These are phyloP conservation scores for Paraescarpia echinospica DNA, from an alignment of 1,140 invertebrate species.

Conservation along the genomic window DNA sequence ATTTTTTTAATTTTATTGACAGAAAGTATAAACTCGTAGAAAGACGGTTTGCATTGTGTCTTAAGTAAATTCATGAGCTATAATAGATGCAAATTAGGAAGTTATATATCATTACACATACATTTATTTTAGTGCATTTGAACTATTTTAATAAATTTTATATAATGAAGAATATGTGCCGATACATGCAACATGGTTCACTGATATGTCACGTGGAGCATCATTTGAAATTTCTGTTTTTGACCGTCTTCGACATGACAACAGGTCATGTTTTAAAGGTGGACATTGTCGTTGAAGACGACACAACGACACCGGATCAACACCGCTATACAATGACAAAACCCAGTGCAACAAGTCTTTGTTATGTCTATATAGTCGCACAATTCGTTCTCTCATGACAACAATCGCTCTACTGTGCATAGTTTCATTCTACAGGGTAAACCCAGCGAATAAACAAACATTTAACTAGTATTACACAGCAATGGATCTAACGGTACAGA, in stretches of 20 bases:
- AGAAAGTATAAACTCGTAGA: neutral
- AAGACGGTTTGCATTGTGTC: neutral
- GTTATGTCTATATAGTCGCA: neutral
- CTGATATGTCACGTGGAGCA: too few relatives aligned
- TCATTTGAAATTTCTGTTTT: too few relatives aligned
- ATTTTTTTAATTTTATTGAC: neutral
- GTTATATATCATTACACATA: neutral
- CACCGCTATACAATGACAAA: neutral
- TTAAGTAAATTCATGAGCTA: neutral
- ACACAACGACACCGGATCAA: neutral
- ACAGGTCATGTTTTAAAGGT: neutral
- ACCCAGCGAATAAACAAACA: neutral
- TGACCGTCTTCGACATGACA: too few relatives aligned
- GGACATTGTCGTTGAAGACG: neutral
- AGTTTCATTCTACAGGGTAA: neutral
- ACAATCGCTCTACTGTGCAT: neutral
- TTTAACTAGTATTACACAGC: neutral
- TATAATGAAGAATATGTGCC: too few relatives aligned
- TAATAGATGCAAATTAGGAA: neutral
- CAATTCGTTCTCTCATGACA: neutral
- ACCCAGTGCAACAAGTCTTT: neutral
- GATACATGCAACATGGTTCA: too few relatives aligned
- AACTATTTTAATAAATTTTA: too few relatives aligned
- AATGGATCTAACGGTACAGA: too few relatives aligned
- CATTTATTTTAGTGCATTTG: too few relatives aligned